These are phyloP conservation scores for Remorina albescens DNA, from an alignment of 2,797 vertebrate genomes.

Conservation along the genomic window DNA sequence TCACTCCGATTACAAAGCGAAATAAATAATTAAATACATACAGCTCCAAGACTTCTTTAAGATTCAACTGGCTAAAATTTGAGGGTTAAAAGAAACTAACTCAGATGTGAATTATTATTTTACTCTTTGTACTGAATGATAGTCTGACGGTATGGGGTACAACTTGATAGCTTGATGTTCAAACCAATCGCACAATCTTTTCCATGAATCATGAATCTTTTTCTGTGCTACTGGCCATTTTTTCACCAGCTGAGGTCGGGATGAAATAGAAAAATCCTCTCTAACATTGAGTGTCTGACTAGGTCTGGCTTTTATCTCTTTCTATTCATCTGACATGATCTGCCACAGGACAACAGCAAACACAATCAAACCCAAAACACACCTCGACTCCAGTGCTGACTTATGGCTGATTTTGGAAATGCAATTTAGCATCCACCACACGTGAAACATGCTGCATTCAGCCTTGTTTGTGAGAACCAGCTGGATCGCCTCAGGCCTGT, in stretches of 20 bases:
- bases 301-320: too few species aligned
- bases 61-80: neutral
- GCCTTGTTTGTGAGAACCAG: neutral
- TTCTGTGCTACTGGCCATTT: too few species aligned
- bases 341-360: neutral
- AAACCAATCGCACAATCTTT: too few species aligned
- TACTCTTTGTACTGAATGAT: too few species aligned
- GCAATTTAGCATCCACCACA: neutral
- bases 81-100: neutral
- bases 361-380: neutral
- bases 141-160: neutral
- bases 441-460: too few species aligned
- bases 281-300: too few species aligned
- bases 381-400: neutral
- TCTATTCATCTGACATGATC: too few species aligned
- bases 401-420: too few species aligned
- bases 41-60: neutral
- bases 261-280: too few species aligned
- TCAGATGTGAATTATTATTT: neutral
- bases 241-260: neutral
- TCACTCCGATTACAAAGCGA: conserved; percentile 22
- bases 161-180: neutral
- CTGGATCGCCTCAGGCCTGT: neutral
- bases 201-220: too few species aligned
- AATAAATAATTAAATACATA: neutral